These are phyloP conservation scores for Agonum fuliginosum DNA, from an alignment of 2,888 invertebrate species.

Conservation along the genomic window DNA sequence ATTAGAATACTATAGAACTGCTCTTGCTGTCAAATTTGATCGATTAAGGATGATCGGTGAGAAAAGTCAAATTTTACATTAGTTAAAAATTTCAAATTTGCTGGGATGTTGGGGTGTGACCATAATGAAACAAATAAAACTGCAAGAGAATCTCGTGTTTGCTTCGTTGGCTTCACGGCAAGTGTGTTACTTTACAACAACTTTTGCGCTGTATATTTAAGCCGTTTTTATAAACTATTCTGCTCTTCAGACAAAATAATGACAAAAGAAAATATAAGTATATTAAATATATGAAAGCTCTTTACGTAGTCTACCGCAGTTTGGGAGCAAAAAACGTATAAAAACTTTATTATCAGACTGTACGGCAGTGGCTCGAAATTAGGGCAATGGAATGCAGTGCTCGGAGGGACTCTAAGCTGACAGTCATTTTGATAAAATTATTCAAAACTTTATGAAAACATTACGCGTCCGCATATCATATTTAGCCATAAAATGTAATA, in stretches of 20 bases:
- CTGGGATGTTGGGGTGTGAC: too few relatives aligned
- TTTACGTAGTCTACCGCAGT: slow-evolving; percentile 22
- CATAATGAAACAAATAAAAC: neutral
- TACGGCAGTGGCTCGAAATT: slow-evolving; percentile 37
- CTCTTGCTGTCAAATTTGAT: too few relatives aligned
- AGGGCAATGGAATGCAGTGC: slow-evolving; percentile 57
- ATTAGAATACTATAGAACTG: too few relatives aligned
- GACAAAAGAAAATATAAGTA: slow-evolving; percentile 46
- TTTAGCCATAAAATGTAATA: slow-evolving; percentile 53
- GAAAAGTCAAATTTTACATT: too few relatives aligned
- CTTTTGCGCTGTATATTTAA: slow-evolving; percentile 1
- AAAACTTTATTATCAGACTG: slow-evolving; percentile 45
- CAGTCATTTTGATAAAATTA: slow-evolving; percentile 58
- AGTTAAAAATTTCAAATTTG: too few relatives aligned
- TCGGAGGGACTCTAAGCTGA: slow-evolving; percentile 46
- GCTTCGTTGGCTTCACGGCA: neutral
- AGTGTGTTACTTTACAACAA: neutral
- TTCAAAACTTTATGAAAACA: slow-evolving; percentile 59
- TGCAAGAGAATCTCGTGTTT: neutral
- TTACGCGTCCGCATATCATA: slow-evolving; percentile 54
- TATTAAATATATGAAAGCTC: slow-evolving; percentile 37
- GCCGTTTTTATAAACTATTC: neutral
- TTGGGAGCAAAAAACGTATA: slow-evolving; percentile 41
- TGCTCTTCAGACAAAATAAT: slow-evolving; percentile 23
- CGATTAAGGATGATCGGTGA: too few relatives aligned